These are phyloP conservation scores for Xiphorhynchus erythropygius DNA, from an alignment of 2,797 vertebrate species.

Conservation along the genomic window DNA sequence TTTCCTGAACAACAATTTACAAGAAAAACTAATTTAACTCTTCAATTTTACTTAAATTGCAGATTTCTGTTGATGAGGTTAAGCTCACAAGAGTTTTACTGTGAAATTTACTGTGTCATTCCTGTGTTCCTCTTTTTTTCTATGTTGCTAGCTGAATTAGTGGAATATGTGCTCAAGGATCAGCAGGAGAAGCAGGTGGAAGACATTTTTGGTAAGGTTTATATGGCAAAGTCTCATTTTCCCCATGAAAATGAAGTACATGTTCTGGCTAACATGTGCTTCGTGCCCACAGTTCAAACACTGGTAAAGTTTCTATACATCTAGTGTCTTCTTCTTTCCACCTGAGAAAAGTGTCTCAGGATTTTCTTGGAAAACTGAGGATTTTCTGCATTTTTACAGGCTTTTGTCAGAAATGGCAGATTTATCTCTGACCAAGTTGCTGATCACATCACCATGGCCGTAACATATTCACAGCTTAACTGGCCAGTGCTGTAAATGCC, in stretches of 20 bases:
- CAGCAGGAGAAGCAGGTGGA: conserved; percentile 69
- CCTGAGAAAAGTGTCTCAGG: not conserved
- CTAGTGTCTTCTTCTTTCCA: not conserved
- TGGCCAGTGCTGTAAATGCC: not conserved
- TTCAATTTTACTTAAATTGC: not conserved
- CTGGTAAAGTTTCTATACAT: not conserved
- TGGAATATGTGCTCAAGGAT: conserved; percentile 78
- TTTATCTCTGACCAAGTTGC: not conserved
- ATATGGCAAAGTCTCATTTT: not conserved
- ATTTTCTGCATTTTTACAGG: not conserved
- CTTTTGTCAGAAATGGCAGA: not conserved
- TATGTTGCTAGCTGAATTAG: conserved; percentile 71
- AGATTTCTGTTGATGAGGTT: not conserved
- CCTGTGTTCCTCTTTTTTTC: not conserved
- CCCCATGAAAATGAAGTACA: not conserved
- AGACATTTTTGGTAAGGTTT: conserved; percentile 75
- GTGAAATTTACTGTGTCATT: not conserved
- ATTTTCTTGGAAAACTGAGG: not conserved
- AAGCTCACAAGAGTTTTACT: not conserved
- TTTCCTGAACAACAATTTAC: conserved; percentile 48
- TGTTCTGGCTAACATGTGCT: not conserved
- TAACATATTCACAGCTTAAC: not conserved
- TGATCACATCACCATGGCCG: not conserved
- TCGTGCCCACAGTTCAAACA: not conserved
- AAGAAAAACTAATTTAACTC: conserved; percentile 51